These are phyloP conservation scores for Listronotus bonariensis DNA, from an alignment of 1,140 invertebrate species.

Conservation along the genomic window DNA sequence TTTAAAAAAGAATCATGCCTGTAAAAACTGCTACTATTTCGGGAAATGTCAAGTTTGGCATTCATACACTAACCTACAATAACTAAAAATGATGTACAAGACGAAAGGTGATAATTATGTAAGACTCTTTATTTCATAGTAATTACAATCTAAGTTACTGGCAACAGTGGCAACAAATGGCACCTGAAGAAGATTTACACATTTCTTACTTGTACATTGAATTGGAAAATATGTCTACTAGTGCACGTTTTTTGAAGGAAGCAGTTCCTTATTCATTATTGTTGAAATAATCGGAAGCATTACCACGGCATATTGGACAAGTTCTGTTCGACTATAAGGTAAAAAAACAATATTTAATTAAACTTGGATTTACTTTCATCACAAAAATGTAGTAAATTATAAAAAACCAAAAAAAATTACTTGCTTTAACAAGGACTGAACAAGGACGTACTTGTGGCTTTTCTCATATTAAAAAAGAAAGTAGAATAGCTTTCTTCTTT, in stretches of 20 bases:
- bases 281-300: constrained; percentile 81
- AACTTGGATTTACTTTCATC: no score
- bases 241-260: constrained; percentile 14
- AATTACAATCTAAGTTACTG: constrained; percentile 29
- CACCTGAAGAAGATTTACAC: constrained; percentile 42
- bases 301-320: constrained; percentile 93
- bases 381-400: no score
- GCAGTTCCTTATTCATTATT: constrained; percentile 46
- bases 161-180: constrained; percentile 49
- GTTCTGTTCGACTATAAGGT: constrained; percentile 89
- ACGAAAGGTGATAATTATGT: constrained; percentile 4
- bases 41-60: no score
- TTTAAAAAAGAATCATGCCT: no score
- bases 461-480: no score
- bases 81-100: neutral
- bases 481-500: no score
- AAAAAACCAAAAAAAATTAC: no score
- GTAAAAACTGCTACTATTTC: no score
- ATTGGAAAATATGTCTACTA: constrained; percentile 6
- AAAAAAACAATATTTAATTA: constrained; percentile 27
- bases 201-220: constrained; percentile 36
- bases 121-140: constrained; percentile 2
- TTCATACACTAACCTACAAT: neutral
- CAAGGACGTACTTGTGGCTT: no score
- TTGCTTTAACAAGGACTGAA: no score